Base-by-base conservation (phyloP, 2,797 vertebrate genomes). In the Cercopithecus mitis region DNA sequence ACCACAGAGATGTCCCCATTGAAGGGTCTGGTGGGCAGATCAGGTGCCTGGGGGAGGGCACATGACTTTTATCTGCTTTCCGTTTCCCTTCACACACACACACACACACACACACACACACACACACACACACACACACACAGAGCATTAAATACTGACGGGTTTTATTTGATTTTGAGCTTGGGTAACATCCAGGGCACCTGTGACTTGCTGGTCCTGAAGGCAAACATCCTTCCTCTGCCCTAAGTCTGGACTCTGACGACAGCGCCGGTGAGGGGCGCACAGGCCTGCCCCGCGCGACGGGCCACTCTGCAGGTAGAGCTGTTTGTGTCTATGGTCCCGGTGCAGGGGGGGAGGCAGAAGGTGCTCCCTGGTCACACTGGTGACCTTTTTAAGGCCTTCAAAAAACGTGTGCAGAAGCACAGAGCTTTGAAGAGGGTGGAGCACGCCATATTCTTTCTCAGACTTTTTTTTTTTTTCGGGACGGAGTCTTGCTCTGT, bases 281-380 rank as follows among this genome's bases (percentile, higher is more conserved):
- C 61, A 13, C 8, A 19, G 43, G 73, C 52, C 30, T 10, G 14
- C 43, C 72, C 22, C 10, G 22, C 0, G 0, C 55, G 17, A 30
- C 0, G 0, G 47, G 43, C 25, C 33, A 1, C 4, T n/a, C 8
- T 36, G 70, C 58, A 27, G 1, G 27, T 0, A 15, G 47, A 33
- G 5, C 9, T 11, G 14, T 5, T 57, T 30, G 36, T 5, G n/a
- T 39, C 17, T 73, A 13, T 1, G 36, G 94, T 39, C n/a, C 72
- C 5, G 4, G 22, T 0, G 5, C 61, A 27, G 47, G 33, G 5
- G 27, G n/a, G 50, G 64, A 79, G 19, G 15, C 15, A 11, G 58
- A 10, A 39, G 50, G 67, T 1, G 24, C 15, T 41, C 75, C 75
- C 27, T 30, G 75, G 14, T 45, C 43, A 25, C 19, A 33, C 24